Percentiles rank a stretch among this genome's conserved stretches.
Evolutionary conservation across 2,888 invertebrate genomes (phyloP).

Genomic region (Drosophila quinaria): DNA sequence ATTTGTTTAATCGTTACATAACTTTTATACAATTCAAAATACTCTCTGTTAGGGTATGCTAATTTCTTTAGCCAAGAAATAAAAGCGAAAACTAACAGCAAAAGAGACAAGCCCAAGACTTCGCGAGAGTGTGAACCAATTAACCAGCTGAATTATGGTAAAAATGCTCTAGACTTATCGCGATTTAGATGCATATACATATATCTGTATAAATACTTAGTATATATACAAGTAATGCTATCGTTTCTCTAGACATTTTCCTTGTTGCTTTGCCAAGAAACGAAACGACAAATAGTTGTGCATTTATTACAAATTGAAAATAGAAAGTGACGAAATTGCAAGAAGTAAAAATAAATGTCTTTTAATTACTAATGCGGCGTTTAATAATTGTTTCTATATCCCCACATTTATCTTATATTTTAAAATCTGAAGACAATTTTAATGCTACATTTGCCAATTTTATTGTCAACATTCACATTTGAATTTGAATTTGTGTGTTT

Average conservation of each 20-base stretch:
- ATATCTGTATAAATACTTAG: background rate
- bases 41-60: slow-evolving; percentile 1
- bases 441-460: slow-evolving; percentile 32
- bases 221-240: background rate
- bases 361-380: slow-evolving; percentile 8
- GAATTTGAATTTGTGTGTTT: slow-evolving; percentile 8
- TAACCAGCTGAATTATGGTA: slow-evolving; percentile 69
- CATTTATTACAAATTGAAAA: slow-evolving; percentile 47
- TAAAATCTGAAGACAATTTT: slow-evolving; percentile 18
- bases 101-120: too few relatives aligned
- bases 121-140: slow-evolving; percentile 69
- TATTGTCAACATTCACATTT: slow-evolving; percentile 39
- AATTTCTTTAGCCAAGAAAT: background rate
- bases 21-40: background rate
- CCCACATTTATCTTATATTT: background rate
- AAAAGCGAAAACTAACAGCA: background rate
- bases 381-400: background rate
- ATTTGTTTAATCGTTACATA: background rate
- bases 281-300: slow-evolving; percentile 34
- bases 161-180: slow-evolving; percentile 49
- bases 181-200: slow-evolving; percentile 7
- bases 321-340: slow-evolving; percentile 59
- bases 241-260: slow-evolving; percentile 19
- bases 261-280: slow-evolving; percentile 45
- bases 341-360: slow-evolving; percentile 1